These are phyloP conservation scores for Dicrurus megarhynchus DNA, from an alignment of 2,113 vertebrate species.

Conservation along the genomic window DNA sequence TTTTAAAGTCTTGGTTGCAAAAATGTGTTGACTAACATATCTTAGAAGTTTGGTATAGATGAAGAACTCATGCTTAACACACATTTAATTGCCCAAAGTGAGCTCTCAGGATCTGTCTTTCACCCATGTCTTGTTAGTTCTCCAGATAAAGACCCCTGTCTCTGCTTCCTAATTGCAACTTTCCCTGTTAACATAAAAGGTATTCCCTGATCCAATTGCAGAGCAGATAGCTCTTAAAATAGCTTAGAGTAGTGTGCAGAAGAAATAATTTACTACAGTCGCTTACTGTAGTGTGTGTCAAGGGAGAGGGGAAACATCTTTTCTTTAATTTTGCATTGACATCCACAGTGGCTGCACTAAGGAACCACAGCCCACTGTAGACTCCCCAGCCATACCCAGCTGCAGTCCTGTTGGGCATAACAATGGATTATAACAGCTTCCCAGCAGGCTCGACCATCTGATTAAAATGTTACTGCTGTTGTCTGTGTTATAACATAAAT, in stretches of 20 bases:
- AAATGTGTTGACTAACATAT: not conserved
- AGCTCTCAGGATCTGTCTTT: not conserved
- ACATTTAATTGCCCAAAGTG: not conserved
- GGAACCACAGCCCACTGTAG: not conserved
- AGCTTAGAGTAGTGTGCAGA: not conserved
- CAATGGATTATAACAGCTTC: not conserved
- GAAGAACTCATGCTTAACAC: not conserved
- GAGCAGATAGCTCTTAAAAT: not conserved
- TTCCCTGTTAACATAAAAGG: not conserved
- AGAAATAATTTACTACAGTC: not conserved
- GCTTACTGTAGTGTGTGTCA: not conserved
- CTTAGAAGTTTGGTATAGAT: not conserved
- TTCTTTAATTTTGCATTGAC: not conserved
- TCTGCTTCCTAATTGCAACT: not conserved
- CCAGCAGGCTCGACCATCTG: not conserved
- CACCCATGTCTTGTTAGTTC: not conserved
- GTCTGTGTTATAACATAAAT: not conserved
- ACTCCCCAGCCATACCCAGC: not conserved
- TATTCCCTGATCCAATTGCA: not conserved
- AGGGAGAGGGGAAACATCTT: not conserved
- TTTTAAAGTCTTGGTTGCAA: not conserved
- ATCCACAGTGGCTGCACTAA: not conserved
- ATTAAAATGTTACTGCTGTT: constrained; percentile 43
- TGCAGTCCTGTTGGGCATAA: not conserved
- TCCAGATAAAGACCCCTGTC: not conserved